Base-by-base conservation (phyloP, 1,140 invertebrate species). In the Battus philenor region DNA sequence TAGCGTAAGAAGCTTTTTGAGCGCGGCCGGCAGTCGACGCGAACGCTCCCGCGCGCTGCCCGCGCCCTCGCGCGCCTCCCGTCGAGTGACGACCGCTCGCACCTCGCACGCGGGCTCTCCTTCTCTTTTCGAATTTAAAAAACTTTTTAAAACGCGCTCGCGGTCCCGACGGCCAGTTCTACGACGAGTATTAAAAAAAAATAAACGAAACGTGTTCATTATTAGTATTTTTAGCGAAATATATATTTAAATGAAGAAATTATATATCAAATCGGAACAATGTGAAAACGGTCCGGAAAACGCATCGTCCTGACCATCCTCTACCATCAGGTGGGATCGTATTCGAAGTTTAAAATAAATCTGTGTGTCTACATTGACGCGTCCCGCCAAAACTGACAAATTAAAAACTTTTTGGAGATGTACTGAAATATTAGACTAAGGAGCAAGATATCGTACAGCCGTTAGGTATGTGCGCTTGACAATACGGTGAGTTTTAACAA, bases 1-100 rank as follows among this genome's bases (percentile, higher is more conserved):
- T 67, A 68, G 58, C 66, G 68, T 64, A 76, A 75, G 77, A 60
- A 78, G 71, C 68, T 82, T 76, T 76, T 71, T 70, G 65, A 64
- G 73, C 53, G 60, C 53, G 65, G 68, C 65, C 60, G 69, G 60
- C 77, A 81, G 75, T 78, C 72, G 72, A 56, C 72, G 72, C 61
- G 65, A 68, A 57, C 68, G 60, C 56, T 54, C 48, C 58, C 45
- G 49, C 68, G 73, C 69, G 77, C 65, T 70, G 72, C 72, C 51
- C 76, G 73, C 36, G 26, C 50, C 47, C 32, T 53, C 54, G 54
- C 61, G 54, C 51, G 39, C 41, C 62, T 62, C 69, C 61, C 69
- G 66, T 64, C 66, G 58, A 58, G 33, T 38, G 47, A 47, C 48
- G 54, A 63, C 58, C 67, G 61, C 57, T 72, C 53, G 51, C 54